These are phyloP conservation scores for Cyprinodon variegatus DNA, from an alignment of 2,113 vertebrate genomes.

Conservation along the genomic window DNA sequence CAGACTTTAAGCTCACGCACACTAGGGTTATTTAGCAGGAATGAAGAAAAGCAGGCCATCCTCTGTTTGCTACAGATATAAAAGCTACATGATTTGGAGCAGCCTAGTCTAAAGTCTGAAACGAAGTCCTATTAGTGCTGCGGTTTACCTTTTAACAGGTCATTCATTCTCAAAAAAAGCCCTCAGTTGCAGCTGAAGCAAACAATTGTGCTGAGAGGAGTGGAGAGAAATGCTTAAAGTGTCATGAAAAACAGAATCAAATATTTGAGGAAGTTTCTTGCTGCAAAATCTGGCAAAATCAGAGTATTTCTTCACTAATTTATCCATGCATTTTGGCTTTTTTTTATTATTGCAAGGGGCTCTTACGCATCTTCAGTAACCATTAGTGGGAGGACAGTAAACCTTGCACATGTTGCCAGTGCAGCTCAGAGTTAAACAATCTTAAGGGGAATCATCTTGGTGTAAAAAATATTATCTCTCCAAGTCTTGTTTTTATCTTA, in stretches of 20 bases:
- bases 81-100: too few species aligned
- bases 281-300: neutral
- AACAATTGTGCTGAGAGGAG: neutral
- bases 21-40: too few species aligned
- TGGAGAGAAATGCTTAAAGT: neutral
- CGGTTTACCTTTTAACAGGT: too few species aligned
- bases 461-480: neutral
- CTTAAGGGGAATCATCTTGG: neutral
- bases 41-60: too few species aligned
- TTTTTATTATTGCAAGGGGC: neutral
- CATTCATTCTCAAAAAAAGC: neutral
- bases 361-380: neutral
- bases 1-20: too few species aligned
- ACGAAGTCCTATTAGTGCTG: too few species aligned
- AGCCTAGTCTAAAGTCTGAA: too few species aligned
- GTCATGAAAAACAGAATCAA: neutral
- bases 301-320: neutral
- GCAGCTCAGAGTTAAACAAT: neutral
- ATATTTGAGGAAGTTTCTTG: neutral
- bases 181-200: neutral
- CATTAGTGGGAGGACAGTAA: neutral
- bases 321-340: neutral
- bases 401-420: neutral
- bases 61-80: too few species aligned
- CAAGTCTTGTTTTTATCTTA: too few species aligned